Evolutionary conservation across 2,888 invertebrate genomes (phyloP).

Genomic region (Ametastegia equiseti): DNA sequence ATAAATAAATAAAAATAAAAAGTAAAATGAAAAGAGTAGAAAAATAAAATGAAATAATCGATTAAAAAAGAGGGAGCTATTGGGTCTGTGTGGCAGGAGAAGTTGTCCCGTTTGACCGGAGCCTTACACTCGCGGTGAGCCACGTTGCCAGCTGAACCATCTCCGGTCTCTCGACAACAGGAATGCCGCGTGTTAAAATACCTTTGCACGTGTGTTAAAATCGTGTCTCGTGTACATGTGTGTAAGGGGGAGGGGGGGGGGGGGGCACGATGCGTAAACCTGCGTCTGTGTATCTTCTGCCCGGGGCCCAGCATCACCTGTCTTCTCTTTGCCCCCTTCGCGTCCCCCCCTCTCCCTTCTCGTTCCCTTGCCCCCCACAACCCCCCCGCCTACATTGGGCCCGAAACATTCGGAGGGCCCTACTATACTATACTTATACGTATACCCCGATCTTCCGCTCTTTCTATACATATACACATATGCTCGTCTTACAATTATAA

Average conservation of each 20-base stretch:
- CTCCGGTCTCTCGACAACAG: conserved; percentile 71
- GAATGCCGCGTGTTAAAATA: conserved; percentile 75
- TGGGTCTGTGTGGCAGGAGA: conserved; percentile 48
- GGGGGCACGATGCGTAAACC: conserved; percentile 50
- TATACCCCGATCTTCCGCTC: conserved; percentile 31
- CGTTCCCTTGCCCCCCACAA: too few relatives aligned
- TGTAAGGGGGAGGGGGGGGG: too few relatives aligned
- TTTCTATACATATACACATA: conserved; percentile 4
- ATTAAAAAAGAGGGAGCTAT: conserved; percentile 48
- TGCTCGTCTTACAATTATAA: conserved; percentile 9
- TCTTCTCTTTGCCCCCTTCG: conserved; percentile 65
- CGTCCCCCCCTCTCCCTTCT: conserved; percentile 44
- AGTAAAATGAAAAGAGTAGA: background rate
- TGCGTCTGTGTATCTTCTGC: conserved; percentile 58
- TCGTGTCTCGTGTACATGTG: conserved; percentile 53
- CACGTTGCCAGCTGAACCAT: conserved; percentile 73
- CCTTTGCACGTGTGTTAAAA: conserved; percentile 63
- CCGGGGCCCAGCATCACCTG: conserved; percentile 74
- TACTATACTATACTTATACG: conserved; percentile 31
- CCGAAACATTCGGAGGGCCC: conserved; percentile 42
- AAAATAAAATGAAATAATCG: conserved; percentile 17
- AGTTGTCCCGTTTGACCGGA: conserved; percentile 47
- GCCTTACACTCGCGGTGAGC: conserved; percentile 56
- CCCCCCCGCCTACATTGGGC: conserved; percentile 44
- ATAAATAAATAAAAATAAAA: background rate